Evolutionary conservation across 2,797 vertebrate genomes (phyloP), one percentile per base, ranked within the genome.

Genomic region (Miichthys miiuy): DNA sequence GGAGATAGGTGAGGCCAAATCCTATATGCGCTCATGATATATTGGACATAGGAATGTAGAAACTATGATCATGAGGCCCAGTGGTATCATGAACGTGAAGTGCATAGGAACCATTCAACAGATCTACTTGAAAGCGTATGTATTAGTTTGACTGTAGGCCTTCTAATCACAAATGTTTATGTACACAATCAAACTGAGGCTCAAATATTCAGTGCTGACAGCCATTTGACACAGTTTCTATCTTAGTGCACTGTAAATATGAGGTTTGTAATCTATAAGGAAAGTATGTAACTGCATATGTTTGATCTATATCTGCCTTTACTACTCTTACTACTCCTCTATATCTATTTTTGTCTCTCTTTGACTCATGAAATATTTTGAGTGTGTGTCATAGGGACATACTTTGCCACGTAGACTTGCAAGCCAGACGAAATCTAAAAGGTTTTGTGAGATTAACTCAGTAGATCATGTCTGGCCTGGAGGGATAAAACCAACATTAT

Each of bases 391-490:
- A 70, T 61, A 20, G 34, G 68, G 63, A 46, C 34, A 42, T 23
- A 52, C 75, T 79, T 79, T 27, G 25, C 55, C 9, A 61, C n/a
- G 10, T 20, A 56, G 77, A 65, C 30, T 69, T 9, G 11, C 55
- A 80, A 67, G 64, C 64, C 55, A 71, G 72, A 85, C 70, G 75
- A 56, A 80, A 78, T 71, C 57, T 34, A 73, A 85, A 81, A 73
- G 75, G 73, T 75, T 87, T 68, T 66, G 52, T 47, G 58, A 82
- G 79, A 83, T 68, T 73, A 86, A 83, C 75, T 80, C 44, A 27
- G 21, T 51, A 75, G 73, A 77, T 72, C 61, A 71, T 69, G 79
- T 89, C 83, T 78, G 82, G 77, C 80, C 77, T 55, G 44, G 25
- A 38, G 10, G 38, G 41, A 62, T 63, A 61, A 68, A 78, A 76